Base-by-base conservation (phyloP, 2,797 vertebrate species). In the Limosa lapponica region DNA sequence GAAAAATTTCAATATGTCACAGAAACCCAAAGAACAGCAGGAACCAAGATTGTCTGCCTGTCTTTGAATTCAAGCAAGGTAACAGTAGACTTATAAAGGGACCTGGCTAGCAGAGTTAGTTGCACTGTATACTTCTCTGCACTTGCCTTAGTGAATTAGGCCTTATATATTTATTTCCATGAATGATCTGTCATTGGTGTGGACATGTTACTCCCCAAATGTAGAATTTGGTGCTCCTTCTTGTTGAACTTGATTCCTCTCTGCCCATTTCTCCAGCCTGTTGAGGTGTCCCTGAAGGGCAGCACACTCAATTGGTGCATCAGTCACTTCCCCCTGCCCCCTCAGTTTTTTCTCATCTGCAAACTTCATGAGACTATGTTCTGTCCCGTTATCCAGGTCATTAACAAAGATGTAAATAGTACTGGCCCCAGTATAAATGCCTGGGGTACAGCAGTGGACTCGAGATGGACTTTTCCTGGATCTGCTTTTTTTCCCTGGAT, bases 291-390 rank as follows among this genome's bases (percentile, higher is more conserved):
- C 9, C 18, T 46, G 67, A 55, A 13, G 5, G 10, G 37, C 20
- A 49, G 17, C 16, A 51, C 23, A 79, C 8, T 12, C 11, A 20
- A 43, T 43, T 67, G 17, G 23, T 67, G 44, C 27, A 55, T 67
- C n/a, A 64, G 30, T 44, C 16, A 16, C 14, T 67, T 67, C 2
- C 20, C 4, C 2, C 2, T 2, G 3, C 11, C 8, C 9, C 25
- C 4, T 25, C 18, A 37, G 8, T 54, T 74, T 74, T 69, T 5
- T 34, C 39, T 25, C 16, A 65, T 48, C 41, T 88, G 13, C 27
- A 65, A 8, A 44, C 16, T 41, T 48, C 37, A 46, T 34, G 41
- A 69, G 13, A 36, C 18, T 69, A 13, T 19, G 36, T 25, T 51
- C 11, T 70, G 36, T 82, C 43, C 11, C 9, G 25, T 87, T 82